A percentile compares a stretch with the other conserved stretches of the same genome.
Conservation (phyloP, 2,797 vertebrate species). For the Tinamus major region DNA sequence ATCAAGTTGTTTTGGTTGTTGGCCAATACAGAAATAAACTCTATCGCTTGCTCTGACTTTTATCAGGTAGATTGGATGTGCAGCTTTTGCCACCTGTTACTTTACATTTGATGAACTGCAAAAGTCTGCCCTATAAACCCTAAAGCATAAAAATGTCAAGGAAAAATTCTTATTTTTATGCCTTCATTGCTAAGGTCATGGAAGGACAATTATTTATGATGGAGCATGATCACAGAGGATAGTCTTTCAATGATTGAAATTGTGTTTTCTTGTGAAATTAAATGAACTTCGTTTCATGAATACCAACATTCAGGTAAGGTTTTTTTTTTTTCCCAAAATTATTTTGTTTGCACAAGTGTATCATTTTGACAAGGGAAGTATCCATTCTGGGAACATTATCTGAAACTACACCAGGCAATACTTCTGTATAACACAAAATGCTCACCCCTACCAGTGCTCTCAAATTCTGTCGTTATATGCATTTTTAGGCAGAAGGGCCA, state of each 20-base stretch:
- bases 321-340: slow-evolving; percentile 30
- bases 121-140: background rate
- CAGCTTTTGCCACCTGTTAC: background rate
- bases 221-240: slow-evolving; percentile 21
- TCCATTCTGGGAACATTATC: background rate
- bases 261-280: background rate
- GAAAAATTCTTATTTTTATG: background rate
- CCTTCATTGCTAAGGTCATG: slow-evolving; percentile 29
- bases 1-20: background rate
- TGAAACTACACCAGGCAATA: background rate
- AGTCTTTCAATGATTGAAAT: background rate
- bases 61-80: background rate
- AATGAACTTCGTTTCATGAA: background rate
- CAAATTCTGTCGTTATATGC: background rate
- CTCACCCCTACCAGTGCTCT: background rate
- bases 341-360: background rate
- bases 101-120: background rate
- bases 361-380: background rate
- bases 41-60: background rate
- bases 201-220: slow-evolving; percentile 40
- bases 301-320: background rate
- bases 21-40: background rate
- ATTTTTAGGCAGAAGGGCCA: slow-evolving; percentile 14
- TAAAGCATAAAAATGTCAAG: background rate
- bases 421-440: slow-evolving; percentile 17